Base-by-base conservation (phyloP, 2,888 invertebrate genomes). In the Biston stratarius region DNA sequence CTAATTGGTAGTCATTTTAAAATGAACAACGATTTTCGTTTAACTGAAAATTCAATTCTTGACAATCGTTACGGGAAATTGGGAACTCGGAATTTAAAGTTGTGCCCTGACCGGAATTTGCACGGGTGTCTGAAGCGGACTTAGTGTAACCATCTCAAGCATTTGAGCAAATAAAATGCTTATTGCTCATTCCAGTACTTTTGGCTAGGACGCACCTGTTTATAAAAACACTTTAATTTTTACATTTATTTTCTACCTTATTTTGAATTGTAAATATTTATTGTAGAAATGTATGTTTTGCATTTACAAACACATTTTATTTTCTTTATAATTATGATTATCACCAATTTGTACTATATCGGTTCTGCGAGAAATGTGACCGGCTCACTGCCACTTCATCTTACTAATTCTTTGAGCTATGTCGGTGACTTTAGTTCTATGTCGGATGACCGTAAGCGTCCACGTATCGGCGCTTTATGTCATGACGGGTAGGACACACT, bases 1-100 rank as follows among this genome's bases (percentile, higher is more conserved):
- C 58, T 63, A 60, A 67, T 67, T 63, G 59, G 55, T 59, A 67
- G 61, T 49, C 47, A 59, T 67, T 59, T 66, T 59, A 47, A 60
- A 59, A 59, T 64, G 47, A 53, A 64, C 59, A 49, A 65, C 59
- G 53, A 49, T 44, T 48, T 63, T 63, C 48, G 53, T 55, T 61
- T 53, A 40, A 61, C 40, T 47, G 66, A 58, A 65, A 61, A 67
- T 63, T 63, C 55, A 59, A 63, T 67, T 63, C 51, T 52, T 59
- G 59, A 38, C 55, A 55, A 67, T 63, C 51, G 52, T 61, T 58
- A 67, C 15, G 24, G 56, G 56, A 64, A 56, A 64, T 60, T 64
- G 67, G 56, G 56, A 68, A 47, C 8, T 44, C 56, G 34, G 60
- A 63, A 63, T 66, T 66, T 57, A 47, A 61, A 61, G 24, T 48